phyloP scores from a whole-genome alignment of 2,113 vertebrate species.

The Chaetura pelagica region DNA sequence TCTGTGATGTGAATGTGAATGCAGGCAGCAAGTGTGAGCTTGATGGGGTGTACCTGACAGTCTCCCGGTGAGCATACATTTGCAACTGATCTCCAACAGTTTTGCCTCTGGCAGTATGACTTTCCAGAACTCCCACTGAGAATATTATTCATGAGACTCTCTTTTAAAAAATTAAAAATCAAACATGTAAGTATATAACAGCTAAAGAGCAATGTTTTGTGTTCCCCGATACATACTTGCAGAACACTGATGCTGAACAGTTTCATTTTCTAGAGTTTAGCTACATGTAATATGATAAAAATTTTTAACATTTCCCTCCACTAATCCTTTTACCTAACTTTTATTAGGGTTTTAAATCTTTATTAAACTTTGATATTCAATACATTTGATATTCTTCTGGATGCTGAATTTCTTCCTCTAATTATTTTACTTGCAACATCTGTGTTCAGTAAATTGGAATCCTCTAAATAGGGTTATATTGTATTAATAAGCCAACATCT shows the following conservation, averaged over 20 bases:
- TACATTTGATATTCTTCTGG: conserved; percentile 59
- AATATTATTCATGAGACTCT: neutral
- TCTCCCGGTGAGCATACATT: accelerated
- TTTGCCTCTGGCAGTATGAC: neutral
- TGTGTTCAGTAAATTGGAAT: conserved; percentile 72
- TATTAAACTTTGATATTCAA: conserved; percentile 73
- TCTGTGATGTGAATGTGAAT: accelerated
- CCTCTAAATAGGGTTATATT: conserved; percentile 73
- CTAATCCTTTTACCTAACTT: conserved; percentile 57
- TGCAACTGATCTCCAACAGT: neutral
- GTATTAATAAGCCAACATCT: conserved; percentile 74
- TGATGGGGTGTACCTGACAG: accelerated
- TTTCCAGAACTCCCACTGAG: neutral
- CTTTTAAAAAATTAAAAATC: neutral
- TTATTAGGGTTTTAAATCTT: conserved; percentile 53
- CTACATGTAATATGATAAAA: neutral
- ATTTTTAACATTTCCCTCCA: conserved; percentile 16
- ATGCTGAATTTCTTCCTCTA: conserved; percentile 56
- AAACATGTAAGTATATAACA: neutral
- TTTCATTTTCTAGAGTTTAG: conserved; percentile 11
- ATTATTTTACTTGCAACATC: conserved; percentile 75
- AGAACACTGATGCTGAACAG: neutral
- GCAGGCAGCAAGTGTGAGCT: neutral
- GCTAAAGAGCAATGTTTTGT: neutral
- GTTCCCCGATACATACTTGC: neutral